These are phyloP conservation scores for Podotricha telesiphe DNA, from an alignment of 2,888 invertebrate species.

Conservation along the genomic window DNA sequence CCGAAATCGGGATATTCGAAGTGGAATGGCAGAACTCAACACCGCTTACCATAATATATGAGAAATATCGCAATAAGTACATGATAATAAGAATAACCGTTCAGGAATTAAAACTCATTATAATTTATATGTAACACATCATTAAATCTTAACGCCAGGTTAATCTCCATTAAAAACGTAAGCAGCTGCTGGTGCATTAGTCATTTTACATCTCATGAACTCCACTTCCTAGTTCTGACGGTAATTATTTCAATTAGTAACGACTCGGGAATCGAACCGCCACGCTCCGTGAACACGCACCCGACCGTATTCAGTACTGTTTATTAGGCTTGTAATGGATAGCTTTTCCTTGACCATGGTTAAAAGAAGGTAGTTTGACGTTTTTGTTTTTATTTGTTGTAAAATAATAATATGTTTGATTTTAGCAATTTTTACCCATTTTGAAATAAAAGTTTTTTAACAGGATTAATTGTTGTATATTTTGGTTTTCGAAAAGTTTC, in stretches of 20 bases:
- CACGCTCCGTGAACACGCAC: conserved; percentile 28
- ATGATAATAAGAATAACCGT: background rate
- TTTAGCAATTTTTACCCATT: too few species aligned
- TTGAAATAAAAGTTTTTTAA: too few species aligned
- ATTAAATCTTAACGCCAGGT: conserved; percentile 5
- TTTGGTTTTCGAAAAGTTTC: too few species aligned
- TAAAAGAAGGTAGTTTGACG: background rate
- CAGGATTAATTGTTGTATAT: too few species aligned
- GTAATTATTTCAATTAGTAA: conserved; percentile 36
- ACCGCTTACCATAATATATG: too few species aligned
- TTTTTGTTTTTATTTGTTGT: background rate
- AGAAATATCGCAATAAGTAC: too few species aligned
- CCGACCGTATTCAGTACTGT: conserved; percentile 27
- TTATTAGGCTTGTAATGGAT: conserved; percentile 15
- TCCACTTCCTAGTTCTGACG: conserved; percentile 31
- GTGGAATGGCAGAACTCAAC: too few species aligned
- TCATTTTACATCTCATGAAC: conserved; percentile 12
- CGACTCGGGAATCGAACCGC: conserved; percentile 42
- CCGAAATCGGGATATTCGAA: too few species aligned
- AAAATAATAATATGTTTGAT: too few species aligned
- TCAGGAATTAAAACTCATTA: background rate
- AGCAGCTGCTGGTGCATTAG: background rate
- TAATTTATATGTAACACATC: conserved; percentile 2
- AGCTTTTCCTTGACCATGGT: conserved; percentile 1
- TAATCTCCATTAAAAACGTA: background rate